These are phyloP conservation scores for Sebastolobus alascanus DNA, from an alignment of 2,797 vertebrate species.

Conservation along the genomic window DNA sequence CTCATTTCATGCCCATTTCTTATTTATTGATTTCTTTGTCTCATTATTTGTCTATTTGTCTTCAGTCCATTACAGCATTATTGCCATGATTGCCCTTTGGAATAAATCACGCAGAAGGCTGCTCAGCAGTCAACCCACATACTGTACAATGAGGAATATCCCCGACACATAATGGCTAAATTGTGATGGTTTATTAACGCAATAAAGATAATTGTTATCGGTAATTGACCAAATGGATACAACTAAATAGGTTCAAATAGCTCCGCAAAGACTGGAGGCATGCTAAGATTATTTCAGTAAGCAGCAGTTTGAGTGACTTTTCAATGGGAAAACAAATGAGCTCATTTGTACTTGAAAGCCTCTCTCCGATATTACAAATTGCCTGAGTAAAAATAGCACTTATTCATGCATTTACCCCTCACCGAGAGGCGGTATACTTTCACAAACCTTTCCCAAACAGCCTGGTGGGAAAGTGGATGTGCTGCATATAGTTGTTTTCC, in stretches of 20 bases:
- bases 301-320: conserved; percentile 51
- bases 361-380: conserved; percentile 69
- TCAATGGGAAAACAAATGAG: conserved; percentile 62
- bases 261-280: conserved; percentile 19
- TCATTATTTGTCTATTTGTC: conserved; percentile 80
- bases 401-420: conserved; percentile 55
- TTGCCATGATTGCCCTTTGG: conserved; percentile 72
- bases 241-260: conserved; percentile 50
- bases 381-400: conserved; percentile 61
- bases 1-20: conserved; percentile 74
- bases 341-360: conserved; percentile 73
- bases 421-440: conserved; percentile 43
- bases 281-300: conserved; percentile 42
- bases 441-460: conserved; percentile 33
- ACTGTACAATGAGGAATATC: conserved; percentile 64
- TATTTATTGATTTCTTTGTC: conserved; percentile 80
- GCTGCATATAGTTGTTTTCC: conserved; percentile 22
- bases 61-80: conserved; percentile 71
- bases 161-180: conserved; percentile 63
- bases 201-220: conserved; percentile 69
- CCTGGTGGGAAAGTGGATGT: conserved; percentile 22
- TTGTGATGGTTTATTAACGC: conserved; percentile 72
- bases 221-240: conserved; percentile 69
- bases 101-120: conserved; percentile 71
- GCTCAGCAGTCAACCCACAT: conserved; percentile 53